Conservation (phyloP, 2,797 vertebrate genomes). For the Coregonus suidteri region DNA sequence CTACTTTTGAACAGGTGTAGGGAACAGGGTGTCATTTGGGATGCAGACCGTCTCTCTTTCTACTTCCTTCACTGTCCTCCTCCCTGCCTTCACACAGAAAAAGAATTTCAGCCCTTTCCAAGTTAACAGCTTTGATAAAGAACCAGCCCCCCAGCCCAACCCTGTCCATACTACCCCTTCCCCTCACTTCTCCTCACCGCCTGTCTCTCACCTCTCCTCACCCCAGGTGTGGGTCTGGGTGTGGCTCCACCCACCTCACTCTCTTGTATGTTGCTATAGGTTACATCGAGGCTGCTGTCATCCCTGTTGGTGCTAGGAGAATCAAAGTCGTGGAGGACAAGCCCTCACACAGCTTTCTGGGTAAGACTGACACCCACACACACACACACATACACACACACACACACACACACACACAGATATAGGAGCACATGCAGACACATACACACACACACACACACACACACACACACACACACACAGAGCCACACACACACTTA, state of each 20-base stretch:
- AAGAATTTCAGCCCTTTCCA: background rate
- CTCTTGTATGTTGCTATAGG: constrained; percentile 67
- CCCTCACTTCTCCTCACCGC: background rate
- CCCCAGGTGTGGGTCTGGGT: background rate
- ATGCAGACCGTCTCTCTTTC: background rate
- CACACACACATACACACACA: background rate
- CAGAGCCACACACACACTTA: no score
- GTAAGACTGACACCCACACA: constrained; percentile 74
- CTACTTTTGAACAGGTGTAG: background rate
- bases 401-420: background rate
- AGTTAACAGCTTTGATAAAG: background rate
- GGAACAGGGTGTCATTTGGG: background rate
- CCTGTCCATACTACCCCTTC: background rate
- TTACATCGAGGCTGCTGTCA: constrained; percentile 94
- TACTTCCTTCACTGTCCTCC: background rate
- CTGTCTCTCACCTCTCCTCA: background rate
- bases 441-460: background rate
- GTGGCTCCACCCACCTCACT: constrained; percentile 8
- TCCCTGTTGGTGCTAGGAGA: constrained; percentile 90
- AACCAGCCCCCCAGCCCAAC: constrained; percentile 1
- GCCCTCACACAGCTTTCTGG: constrained; percentile 95
- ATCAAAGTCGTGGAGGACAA: constrained; percentile 96
- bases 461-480: background rate
- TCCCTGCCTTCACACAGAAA: background rate
- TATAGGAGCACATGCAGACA: background rate